Evolutionary conservation across 2,113 vertebrate genomes (phyloP).

Genomic region (Merops nubicus): DNA sequence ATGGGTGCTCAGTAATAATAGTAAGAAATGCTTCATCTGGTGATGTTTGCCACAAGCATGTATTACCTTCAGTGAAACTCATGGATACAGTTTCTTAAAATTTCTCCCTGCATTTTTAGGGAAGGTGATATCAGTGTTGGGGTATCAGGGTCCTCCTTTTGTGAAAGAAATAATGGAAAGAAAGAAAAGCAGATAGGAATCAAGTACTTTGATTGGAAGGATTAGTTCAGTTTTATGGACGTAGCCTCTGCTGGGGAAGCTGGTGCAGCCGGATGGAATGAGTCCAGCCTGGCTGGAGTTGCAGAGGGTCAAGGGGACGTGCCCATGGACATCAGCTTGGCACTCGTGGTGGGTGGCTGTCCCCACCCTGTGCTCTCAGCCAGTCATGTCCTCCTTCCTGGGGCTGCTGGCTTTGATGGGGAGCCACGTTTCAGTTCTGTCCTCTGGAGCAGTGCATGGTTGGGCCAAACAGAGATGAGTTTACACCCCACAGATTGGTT

Average conservation of each 20-base stretch:
- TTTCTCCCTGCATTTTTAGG: not conserved
- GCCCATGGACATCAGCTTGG: too few species aligned
- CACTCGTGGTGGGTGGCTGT: too few species aligned
- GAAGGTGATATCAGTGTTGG: not conserved
- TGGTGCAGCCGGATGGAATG: too few species aligned
- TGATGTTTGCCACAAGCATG: not conserved
- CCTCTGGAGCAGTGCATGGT: too few species aligned
- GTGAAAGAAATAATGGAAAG: not conserved
- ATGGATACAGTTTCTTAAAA: not conserved
- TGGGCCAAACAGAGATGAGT: too few species aligned
- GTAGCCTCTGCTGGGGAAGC: too few species aligned
- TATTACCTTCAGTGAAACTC: not conserved
- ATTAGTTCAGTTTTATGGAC: not conserved
- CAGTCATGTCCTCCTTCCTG: not conserved
- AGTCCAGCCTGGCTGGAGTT: too few species aligned
- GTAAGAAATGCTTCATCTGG: constrained; percentile 17
- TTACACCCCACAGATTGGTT: not conserved
- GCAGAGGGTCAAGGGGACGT: too few species aligned
- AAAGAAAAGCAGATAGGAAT: not conserved
- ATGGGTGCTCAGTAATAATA: not conserved
- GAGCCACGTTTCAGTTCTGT: not conserved
- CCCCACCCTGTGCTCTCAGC: accelerated
- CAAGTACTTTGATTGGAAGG: not conserved
- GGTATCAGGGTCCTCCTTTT: not conserved
- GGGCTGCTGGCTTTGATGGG: not conserved